Evolutionary conservation across 2,888 invertebrate genomes (phyloP), one percentile per base, ranked within the genome.

Genomic region (Agrilus mali): DNA sequence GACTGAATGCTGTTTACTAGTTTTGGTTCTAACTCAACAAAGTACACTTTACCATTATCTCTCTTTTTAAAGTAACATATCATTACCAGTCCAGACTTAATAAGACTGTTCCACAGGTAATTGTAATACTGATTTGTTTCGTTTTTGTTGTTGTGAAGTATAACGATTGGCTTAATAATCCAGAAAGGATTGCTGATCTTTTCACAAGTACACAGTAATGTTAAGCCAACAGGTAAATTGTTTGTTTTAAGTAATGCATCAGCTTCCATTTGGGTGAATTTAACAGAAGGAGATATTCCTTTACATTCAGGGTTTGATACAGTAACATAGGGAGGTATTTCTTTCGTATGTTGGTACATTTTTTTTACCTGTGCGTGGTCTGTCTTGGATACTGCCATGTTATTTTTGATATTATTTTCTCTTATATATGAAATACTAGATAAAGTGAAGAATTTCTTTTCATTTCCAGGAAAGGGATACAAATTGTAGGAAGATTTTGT

Each of bases 91-190:
- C 20, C 14, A n/a, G 42, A 40, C 13, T 46, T 44, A 31, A 20
- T 38, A 36, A 46, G 46, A 32, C 41, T 46, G 33, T 48, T 44
- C 48, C 48, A 48, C 20, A 48, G 42, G 12, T 16, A 33, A 34
- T 44, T 42, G 33, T 46, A 46, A 33, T 46, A 14, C n/a, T 34
- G 34, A 33, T 38, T 27, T 1, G 44, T 36, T 40, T 44, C 46
- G 40, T 40, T 36, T 8, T 27, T 22, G 38, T 45, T 34, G 12
- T 44, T 41, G 33, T 46, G 38, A 20, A 48, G 40, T 42, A 46
- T 40, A 10, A 10, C 10, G 12, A 42, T 35, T 13, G 42, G 17
- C 32, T 44, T 34, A 16, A 46, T 40, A 10, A 48, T 17, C 48
- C 46, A 48, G 12, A 40, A 46, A 33, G 16, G 15, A 32, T 32